Evolutionary conservation across 2,113 vertebrate genomes (phyloP), one percentile per base, ranked within the genome.

Genomic region (Urocolius indicus): DNA sequence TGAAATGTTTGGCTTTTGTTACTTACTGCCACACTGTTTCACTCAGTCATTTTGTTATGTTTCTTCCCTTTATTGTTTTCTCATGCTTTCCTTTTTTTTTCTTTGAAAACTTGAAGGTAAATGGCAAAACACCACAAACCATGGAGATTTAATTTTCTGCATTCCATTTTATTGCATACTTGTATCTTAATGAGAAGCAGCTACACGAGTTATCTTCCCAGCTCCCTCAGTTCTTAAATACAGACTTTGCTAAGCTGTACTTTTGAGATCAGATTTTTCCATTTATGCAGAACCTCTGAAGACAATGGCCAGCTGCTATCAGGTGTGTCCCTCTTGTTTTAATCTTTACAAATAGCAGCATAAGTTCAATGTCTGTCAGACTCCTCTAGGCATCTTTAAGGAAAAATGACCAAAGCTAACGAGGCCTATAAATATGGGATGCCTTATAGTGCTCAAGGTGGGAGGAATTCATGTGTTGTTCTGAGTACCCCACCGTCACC

Each of bases 91-190:
- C n/a, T n/a, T 32, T 32, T 71, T 65, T 46, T 52, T 51, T 49
- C 30, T 43, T 41, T 38, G 5, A 46, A 24, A 59, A 72, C 58
- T 90, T 57, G 41, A 93, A 93, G 94, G 75, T 94, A 93, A 83
- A 94, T 90, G 88, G 94, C 82, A 85, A 69, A 91, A 66, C 2
- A 22, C 90, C 83, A 63, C 59, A 73, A 93, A 92, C 30, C 71
- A 83, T 6, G 32, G 82, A 95, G 85, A 90, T 92, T 73, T 90
- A 62, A 94, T 96, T 95, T 96, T 96, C 95, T 96, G 82, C 87
- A 54, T 85, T 94, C 87, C 46, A 10, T 88, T 88, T 93, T 45
- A 32, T 90, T 91, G 66, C 19, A 2, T 30, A 23, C 41, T 94
- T 87, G 45, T 69, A 23, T 80, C 85, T 69, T 91, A 95, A 95